Evolutionary conservation across 2,888 invertebrate species (phyloP).

Genomic region (Bhutanitis thaidina): DNA sequence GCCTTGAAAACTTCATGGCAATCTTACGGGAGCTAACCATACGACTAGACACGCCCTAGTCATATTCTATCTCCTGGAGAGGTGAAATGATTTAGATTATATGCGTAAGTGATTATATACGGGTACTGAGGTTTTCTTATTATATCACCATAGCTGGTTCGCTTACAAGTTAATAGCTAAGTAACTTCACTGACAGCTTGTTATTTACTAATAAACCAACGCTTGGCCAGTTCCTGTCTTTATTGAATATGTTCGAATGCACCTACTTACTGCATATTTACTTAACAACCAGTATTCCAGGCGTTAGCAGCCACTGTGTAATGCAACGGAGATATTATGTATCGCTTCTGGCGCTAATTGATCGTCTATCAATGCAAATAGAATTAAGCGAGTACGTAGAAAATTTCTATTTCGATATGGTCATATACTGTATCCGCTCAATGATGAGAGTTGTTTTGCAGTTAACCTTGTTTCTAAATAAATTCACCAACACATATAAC

Average conservation of each 20-base stretch:
- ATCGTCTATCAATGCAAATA: slow-evolving; percentile 4
- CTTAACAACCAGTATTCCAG: slow-evolving; percentile 4
- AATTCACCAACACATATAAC: background rate
- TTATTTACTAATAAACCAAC: background rate
- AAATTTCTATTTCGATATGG: background rate
- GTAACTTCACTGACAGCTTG: background rate
- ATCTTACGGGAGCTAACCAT: too few species aligned
- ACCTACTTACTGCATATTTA: background rate
- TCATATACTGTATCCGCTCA: background rate
- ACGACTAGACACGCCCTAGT: too few species aligned
- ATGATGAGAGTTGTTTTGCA: slow-evolving; percentile 6
- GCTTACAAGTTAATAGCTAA: background rate
- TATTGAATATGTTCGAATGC: slow-evolving; percentile 1
- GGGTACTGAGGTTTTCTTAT: too few species aligned
- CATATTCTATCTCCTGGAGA: too few species aligned
- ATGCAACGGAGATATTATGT: slow-evolving; percentile 3
- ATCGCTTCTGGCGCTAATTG: slow-evolving; percentile 11
- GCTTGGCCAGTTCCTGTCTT: background rate
- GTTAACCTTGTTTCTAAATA: slow-evolving; percentile 3
- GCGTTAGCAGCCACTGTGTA: slow-evolving; percentile 2
- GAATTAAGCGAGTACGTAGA: background rate
- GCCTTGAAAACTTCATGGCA: too few species aligned
- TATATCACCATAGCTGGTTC: background rate
- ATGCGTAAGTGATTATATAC: too few species aligned
- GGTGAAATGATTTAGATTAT: too few species aligned